Evolutionary conservation across 2,888 invertebrate genomes (phyloP).

Genomic region (Thysanoteuthis rhombus): DNA sequence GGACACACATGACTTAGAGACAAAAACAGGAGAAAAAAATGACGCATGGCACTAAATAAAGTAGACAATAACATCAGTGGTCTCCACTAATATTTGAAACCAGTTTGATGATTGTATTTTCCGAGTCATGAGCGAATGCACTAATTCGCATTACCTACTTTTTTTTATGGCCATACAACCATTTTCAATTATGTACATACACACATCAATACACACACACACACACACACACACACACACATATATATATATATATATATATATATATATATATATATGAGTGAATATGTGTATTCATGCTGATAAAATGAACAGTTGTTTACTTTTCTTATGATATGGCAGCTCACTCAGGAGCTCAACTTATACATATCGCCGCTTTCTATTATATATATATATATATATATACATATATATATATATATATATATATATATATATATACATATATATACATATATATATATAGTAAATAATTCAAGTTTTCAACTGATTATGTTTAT

Average conservation of each 20-base stretch:
- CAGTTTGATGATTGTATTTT: neutral
- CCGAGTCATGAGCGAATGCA: neutral
- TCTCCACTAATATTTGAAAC: neutral
- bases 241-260: no score
- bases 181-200: neutral
- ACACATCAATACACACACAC: neutral
- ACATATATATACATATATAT: no score
- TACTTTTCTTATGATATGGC: no score
- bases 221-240: neutral
- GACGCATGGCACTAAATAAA: neutral
- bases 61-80: neutral
- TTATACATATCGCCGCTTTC: neutral
- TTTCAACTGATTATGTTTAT: no score
- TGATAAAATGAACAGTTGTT: neutral
- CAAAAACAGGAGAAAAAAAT: neutral
- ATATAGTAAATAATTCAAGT: no score
- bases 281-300: neutral
- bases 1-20: neutral
- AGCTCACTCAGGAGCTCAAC: no score
- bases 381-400: neutral
- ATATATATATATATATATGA: neutral
- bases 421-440: neutral
- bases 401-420: neutral
- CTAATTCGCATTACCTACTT: neutral
- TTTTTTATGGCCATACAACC: neutral